Conservation (phyloP, 1,140 invertebrate genomes). For the Apis florea region DNA sequence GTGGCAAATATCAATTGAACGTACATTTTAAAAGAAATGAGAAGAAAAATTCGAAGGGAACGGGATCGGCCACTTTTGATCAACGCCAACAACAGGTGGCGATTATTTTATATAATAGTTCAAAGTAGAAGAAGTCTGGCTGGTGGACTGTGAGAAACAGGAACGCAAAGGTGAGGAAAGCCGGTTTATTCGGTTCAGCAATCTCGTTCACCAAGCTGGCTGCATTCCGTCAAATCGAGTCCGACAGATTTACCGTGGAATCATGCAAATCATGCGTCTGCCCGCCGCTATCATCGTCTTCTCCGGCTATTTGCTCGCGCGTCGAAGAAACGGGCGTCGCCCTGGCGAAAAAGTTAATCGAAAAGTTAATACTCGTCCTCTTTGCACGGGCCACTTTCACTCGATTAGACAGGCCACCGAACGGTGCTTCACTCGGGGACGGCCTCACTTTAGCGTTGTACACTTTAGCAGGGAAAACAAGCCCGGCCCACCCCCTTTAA, state of each 20-base stretch:
- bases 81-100: too few species aligned
- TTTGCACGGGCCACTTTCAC: conserved; percentile 55
- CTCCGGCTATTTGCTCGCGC: conserved; percentile 11
- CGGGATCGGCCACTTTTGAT: too few species aligned
- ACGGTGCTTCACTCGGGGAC: too few species aligned
- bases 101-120: not conserved
- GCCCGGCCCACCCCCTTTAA: conserved; percentile 8
- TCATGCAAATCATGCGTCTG: conserved; percentile 45
- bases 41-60: too few species aligned
- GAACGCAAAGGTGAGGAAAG: conserved; percentile 16
- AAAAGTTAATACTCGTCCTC: conserved; percentile 50
- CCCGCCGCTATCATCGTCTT: conserved; percentile 9
- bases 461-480: conserved; percentile 41
- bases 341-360: conserved; percentile 23
- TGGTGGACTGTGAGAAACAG: not conserved
- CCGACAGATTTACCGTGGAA: conserved; percentile 44
- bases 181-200: conserved; percentile 17
- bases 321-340: too few species aligned
- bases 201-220: not conserved
- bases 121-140: not conserved
- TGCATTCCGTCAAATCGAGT: conserved; percentile 35
- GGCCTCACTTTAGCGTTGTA: not conserved
- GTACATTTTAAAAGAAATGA: too few species aligned
- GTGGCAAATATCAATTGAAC: too few species aligned
- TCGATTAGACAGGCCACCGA: conserved; percentile 55